Percentiles rank a stretch among this genome's conserved stretches.
These are phyloP conservation scores for Acrobasis suavella DNA, from an alignment of 2,888 invertebrate species.

Conservation along the genomic window DNA sequence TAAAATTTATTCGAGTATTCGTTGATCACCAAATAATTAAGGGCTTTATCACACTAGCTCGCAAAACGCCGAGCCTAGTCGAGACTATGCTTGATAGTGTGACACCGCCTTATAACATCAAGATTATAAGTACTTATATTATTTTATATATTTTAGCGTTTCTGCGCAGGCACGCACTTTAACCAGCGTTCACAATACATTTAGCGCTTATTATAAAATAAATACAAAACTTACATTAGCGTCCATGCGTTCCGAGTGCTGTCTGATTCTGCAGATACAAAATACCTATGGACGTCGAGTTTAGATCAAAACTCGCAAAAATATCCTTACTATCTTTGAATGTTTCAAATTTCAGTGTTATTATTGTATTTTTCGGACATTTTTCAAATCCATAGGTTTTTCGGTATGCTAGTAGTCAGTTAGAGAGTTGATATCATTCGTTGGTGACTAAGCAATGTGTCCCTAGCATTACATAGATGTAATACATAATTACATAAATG, in stretches of 20 bases:
- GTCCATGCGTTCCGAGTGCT: slow-evolving; percentile 30
- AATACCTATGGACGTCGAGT: background rate
- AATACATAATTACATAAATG: no score
- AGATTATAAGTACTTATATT: background rate
- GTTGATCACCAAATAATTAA: slow-evolving; percentile 23
- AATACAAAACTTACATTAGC: slow-evolving; percentile 57
- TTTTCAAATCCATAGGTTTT: slow-evolving; percentile 3
- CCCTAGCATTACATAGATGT: background rate
- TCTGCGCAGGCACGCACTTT: slow-evolving; percentile 31
- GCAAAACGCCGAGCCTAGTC: background rate
- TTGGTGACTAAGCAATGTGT: background rate
- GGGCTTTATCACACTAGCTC: background rate
- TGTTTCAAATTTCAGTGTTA: background rate
- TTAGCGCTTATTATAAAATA: slow-evolving; percentile 63
- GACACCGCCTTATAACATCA: background rate
- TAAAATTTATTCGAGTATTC: slow-evolving; percentile 21
- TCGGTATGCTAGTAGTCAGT: background rate
- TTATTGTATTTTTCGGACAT: background rate
- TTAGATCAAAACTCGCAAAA: background rate
- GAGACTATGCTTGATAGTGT: background rate
- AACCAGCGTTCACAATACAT: slow-evolving; percentile 49
- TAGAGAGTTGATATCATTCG: background rate
- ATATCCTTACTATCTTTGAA: background rate
- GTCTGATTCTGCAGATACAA: slow-evolving; percentile 6
- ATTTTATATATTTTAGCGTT: slow-evolving; percentile 29